Conservation (phyloP, 2,797 vertebrate genomes). For the Microchirus variegatus region DNA sequence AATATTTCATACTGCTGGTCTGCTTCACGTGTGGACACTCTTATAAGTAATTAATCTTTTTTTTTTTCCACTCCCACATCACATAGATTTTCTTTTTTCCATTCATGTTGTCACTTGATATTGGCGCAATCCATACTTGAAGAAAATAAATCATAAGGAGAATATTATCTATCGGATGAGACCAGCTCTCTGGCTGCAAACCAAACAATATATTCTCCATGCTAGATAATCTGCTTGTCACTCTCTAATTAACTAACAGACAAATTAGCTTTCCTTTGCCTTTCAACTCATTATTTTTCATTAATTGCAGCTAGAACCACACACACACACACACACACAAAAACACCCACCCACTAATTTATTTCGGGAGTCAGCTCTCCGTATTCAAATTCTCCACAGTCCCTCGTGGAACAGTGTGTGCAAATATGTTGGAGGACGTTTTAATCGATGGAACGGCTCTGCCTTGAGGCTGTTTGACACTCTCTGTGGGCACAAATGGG, state of each 20-base stretch:
- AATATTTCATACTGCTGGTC: slow-evolving; percentile 67
- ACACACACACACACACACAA: too few species aligned
- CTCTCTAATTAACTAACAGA: slow-evolving; percentile 52
- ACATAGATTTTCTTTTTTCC: not conserved
- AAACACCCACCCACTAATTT: slow-evolving; percentile 7
- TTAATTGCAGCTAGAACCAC: slow-evolving; percentile 32
- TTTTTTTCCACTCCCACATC: slow-evolving; percentile 32
- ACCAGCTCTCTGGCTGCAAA: slow-evolving; percentile 33
- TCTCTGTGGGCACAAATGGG: slow-evolving; percentile 49
- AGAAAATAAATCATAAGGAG: slow-evolving; percentile 25
- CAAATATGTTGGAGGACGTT: slow-evolving; percentile 50
- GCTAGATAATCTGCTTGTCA: slow-evolving; percentile 34
- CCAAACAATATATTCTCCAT: slow-evolving; percentile 35
- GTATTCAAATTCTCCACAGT: slow-evolving; percentile 34
- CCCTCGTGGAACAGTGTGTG: slow-evolving; percentile 31
- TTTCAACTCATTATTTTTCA: slow-evolving; percentile 44
- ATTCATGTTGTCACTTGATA: slow-evolving; percentile 20
- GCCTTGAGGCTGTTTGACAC: slow-evolving; percentile 50
- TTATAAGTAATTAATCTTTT: slow-evolving; percentile 71
- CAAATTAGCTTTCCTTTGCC: slow-evolving; percentile 51
- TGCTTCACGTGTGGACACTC: slow-evolving; percentile 62
- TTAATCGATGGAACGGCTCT: slow-evolving; percentile 49
- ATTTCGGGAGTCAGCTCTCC: slow-evolving; percentile 41
- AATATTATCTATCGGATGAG: slow-evolving; percentile 35
- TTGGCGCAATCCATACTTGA: slow-evolving; percentile 32